Base-by-base conservation (phyloP, 2,888 invertebrate species). In the Pterostichus madidus region DNA sequence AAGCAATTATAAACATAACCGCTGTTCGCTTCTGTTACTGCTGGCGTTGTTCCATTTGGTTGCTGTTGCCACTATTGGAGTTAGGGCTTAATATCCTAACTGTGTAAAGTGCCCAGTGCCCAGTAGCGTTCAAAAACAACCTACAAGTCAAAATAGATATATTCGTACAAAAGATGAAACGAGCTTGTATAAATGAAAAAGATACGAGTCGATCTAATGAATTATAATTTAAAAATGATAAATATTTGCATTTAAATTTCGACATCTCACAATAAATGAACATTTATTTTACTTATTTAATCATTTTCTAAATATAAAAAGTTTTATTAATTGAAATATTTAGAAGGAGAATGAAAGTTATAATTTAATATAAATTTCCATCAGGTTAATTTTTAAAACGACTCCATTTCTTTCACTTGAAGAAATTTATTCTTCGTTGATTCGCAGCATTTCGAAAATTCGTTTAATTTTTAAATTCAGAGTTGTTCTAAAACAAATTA, bases 1-100 rank as follows among this genome's bases (percentile, higher is more conserved):
- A 79, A 64, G 80, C 80, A 80, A 80, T 80, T 80, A 80, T 80
- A 80, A 80, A 80, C 80, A 80, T 79, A 79, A 79, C 79, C 79
- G 32, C 13, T 46, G 5, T 8, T 7, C 39, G 39, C 7, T 39
- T 6, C 39, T 39, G 39, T 8, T 11, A 75, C 31, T 75, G 68
- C 52, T 32, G 24, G 17, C 31, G 32, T 49, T 52, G 64, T 75
- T 75, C 49, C 49, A 32, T 15, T 13, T 24, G 73, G 13, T 73
- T 46, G 73, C 5, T 73, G 13, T 73, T 46, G 73, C 5, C 46
- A 75, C 49, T 24, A 24, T 52, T 52, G n/a, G 52, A 52, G 52
- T n/a, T 59, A 31, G 17, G 59, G 75, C 52, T 31, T 31, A 52
- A 52, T 49, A 32, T 32, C 75, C 2, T 7, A 52, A 64, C 64